Percentiles rank a stretch among this genome's conserved stretches.
phyloP scores from a whole-genome alignment of 2,888 invertebrate species.

The Dendrolimus houi region DNA sequence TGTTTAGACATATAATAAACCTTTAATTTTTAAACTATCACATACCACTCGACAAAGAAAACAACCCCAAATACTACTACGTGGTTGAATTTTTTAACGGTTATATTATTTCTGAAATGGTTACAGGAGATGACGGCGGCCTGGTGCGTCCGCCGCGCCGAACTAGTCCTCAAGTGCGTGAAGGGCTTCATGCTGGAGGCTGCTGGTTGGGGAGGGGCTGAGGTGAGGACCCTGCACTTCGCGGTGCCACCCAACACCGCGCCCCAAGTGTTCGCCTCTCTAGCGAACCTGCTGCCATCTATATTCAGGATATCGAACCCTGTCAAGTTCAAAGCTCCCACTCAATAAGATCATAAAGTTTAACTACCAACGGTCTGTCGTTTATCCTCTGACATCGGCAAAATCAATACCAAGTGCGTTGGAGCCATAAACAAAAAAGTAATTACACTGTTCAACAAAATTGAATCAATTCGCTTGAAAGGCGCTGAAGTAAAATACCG shows the following conservation, averaged over 20 bases:
- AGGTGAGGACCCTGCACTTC: conserved; percentile 84
- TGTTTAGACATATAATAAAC: too few relatives aligned
- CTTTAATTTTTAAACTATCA: too few relatives aligned
- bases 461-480: too few relatives aligned
- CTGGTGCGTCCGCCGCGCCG: conserved; percentile 97
- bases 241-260: conserved; percentile 28
- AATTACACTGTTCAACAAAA: too few relatives aligned
- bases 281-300: conserved; percentile 92
- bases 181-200: conserved; percentile 99
- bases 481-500: too few relatives aligned
- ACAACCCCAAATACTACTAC: too few relatives aligned
- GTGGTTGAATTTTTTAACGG: too few relatives aligned
- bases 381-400: too few relatives aligned
- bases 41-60: too few relatives aligned
- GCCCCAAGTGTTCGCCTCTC: conserved; percentile 87
- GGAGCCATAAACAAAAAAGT: too few relatives aligned
- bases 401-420: too few relatives aligned
- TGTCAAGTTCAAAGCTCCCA: conserved; percentile 80
- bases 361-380: too few relatives aligned
- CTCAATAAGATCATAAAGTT: neutral
- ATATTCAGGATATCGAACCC: conserved; percentile 98
- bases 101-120: neutral
- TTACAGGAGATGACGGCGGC: conserved; percentile 92
- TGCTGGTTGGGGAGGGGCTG: conserved; percentile 94
- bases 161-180: conserved; percentile 98